A percentile compares a stretch with the other conserved stretches of the same genome.
These are phyloP conservation scores for Amphipoea lucens DNA, from an alignment of 2,888 invertebrate genomes.

Conservation along the genomic window DNA sequence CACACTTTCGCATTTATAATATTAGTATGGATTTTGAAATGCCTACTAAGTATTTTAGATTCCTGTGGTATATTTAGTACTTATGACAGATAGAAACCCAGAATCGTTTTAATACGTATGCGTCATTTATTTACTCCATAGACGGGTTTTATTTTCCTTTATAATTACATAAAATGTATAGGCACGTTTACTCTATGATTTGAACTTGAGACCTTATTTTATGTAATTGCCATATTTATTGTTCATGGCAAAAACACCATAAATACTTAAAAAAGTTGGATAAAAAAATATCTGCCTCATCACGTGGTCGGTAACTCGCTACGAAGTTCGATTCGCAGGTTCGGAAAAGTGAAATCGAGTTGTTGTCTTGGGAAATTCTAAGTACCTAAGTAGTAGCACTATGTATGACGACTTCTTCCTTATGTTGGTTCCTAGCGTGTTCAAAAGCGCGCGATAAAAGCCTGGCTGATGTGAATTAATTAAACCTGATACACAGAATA, in stretches of 20 bases:
- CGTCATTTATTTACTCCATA: slow-evolving; percentile 27
- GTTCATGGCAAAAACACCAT: background rate
- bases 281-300: background rate
- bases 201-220: slow-evolving; percentile 7
- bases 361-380: background rate
- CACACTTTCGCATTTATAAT: too few relatives aligned
- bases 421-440: background rate
- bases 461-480: too few relatives aligned
- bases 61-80: background rate
- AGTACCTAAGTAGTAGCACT: background rate
- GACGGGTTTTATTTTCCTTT: slow-evolving; percentile 21
- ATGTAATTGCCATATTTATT: background rate
- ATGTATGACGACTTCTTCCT: background rate
- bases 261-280: background rate
- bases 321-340: background rate
- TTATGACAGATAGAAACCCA: background rate
- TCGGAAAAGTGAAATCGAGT: background rate
- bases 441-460: background rate
- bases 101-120: background rate
- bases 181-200: slow-evolving; percentile 17
- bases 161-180: slow-evolving; percentile 15
- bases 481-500: too few relatives aligned
- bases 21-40: background rate
- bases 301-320: background rate
- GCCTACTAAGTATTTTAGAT: background rate